phyloP scores from a whole-genome alignment of 1,140 invertebrate genomes.

The Calosoma granatense region DNA sequence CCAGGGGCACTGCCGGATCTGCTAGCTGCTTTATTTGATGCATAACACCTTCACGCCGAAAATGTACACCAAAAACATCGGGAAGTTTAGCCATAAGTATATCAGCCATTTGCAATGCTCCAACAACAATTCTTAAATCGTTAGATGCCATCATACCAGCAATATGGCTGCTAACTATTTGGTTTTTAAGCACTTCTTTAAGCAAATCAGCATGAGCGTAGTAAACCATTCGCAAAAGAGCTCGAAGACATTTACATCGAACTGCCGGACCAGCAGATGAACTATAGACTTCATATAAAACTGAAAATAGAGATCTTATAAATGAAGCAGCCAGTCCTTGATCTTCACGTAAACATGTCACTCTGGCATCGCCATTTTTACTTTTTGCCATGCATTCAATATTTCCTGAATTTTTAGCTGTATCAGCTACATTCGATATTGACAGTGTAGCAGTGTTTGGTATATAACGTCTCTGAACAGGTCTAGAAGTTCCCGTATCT shows the following conservation, averaged over 20 bases:
- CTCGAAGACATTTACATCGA: slow-evolving; percentile 89
- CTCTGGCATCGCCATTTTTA: slow-evolving; percentile 39
- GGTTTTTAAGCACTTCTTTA: slow-evolving; percentile 79
- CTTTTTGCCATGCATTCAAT: slow-evolving; percentile 21
- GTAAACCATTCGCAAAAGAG: slow-evolving; percentile 91
- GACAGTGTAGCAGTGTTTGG: slow-evolving; percentile 27
- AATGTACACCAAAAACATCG: slow-evolving; percentile 89
- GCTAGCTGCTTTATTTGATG: slow-evolving; percentile 79
- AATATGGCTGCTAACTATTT: slow-evolving; percentile 92
- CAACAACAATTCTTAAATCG: slow-evolving; percentile 91
- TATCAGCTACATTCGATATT: slow-evolving; percentile 19
- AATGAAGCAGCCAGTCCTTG: slow-evolving; percentile 64
- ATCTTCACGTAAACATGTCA: slow-evolving; percentile 52
- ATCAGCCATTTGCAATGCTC: slow-evolving; percentile 93
- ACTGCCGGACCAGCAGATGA: slow-evolving; percentile 95
- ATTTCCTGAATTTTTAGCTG: slow-evolving; percentile 12
- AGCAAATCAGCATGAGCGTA: slow-evolving; percentile 81
- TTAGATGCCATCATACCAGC: slow-evolving; percentile 96
- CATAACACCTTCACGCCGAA: slow-evolving; percentile 88
- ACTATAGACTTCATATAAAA: slow-evolving; percentile 93
- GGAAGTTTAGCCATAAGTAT: slow-evolving; percentile 94
- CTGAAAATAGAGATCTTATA: slow-evolving; percentile 80
- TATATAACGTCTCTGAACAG: slow-evolving; percentile 63
- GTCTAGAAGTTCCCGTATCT: slow-evolving; percentile 85
- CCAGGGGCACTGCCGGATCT: slow-evolving; percentile 50